Conservation (phyloP, 2,888 invertebrate genomes). For the Aphodius sticticus region DNA sequence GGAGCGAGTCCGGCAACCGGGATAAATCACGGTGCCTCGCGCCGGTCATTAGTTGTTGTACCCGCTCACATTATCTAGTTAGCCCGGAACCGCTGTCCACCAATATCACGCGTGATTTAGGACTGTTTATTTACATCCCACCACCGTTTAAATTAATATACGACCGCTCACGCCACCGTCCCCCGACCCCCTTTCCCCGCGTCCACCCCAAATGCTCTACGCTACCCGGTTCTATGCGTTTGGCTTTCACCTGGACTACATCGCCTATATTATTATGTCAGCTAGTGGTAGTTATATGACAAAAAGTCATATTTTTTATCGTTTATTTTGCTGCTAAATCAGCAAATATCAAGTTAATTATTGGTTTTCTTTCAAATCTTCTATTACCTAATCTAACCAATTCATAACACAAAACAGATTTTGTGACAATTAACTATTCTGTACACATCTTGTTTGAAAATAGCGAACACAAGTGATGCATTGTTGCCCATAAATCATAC, state of each 20-base stretch:
- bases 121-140: constrained; percentile 47
- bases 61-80: constrained; percentile 58
- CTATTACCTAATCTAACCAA: too few relatives aligned
- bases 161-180: constrained; percentile 20
- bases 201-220: neutral
- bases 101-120: constrained; percentile 51
- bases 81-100: constrained; percentile 53
- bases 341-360: too few relatives aligned
- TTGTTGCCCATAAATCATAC: too few relatives aligned
- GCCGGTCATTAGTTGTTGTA: constrained; percentile 60
- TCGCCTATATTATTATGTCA: neutral
- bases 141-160: constrained; percentile 37
- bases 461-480: too few relatives aligned
- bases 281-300: too few relatives aligned
- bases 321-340: too few relatives aligned
- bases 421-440: too few relatives aligned
- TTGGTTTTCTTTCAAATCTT: too few relatives aligned
- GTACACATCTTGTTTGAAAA: too few relatives aligned
- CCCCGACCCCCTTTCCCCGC: neutral
- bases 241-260: neutral
- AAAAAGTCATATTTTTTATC: too few relatives aligned
- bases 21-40: constrained; percentile 61
- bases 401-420: too few relatives aligned
- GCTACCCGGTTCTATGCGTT: neutral
- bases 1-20: constrained; percentile 35